These are phyloP conservation scores for Eupithecia centaureata DNA, from an alignment of 2,888 invertebrate species.

Conservation along the genomic window DNA sequence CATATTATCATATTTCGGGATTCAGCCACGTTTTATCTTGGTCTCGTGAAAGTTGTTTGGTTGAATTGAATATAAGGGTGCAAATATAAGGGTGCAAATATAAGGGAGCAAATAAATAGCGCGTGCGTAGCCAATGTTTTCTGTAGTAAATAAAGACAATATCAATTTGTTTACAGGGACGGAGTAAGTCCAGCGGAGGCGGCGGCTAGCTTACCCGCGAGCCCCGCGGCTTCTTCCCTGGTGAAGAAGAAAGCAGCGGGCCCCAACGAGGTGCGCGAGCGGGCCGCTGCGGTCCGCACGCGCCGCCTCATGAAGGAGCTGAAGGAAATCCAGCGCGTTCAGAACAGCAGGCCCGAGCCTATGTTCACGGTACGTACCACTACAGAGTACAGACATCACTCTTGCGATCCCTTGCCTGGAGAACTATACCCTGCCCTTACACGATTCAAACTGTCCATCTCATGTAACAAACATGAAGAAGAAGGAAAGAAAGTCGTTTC, in stretches of 20 bases:
- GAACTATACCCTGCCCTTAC: conserved; percentile 56
- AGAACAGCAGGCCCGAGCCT: conserved; percentile 87
- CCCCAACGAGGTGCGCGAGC: conserved; percentile 71
- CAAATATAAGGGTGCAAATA: no score
- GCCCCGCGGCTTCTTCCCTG: conserved; percentile 77
- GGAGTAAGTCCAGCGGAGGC: conserved; percentile 80
- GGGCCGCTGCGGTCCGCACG: conserved; percentile 85
- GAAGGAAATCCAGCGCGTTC: conserved; percentile 90
- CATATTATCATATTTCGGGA: no score
- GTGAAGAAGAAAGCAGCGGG: conserved; percentile 74
- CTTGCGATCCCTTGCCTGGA: conserved; percentile 76
- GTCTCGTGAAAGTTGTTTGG: no score
- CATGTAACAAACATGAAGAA: no score
- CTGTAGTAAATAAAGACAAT: not conserved
- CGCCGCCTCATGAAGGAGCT: conserved; percentile 94
- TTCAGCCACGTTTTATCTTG: no score
- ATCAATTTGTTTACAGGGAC: conserved; percentile 60
- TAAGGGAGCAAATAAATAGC: no score
- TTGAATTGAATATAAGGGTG: no score
- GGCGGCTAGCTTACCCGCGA: conserved; percentile 75
- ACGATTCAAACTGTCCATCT: no score
- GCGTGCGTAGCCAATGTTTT: no score
- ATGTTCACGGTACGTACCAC: conserved; percentile 86
- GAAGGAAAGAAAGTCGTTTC: no score
- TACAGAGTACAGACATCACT: conserved; percentile 7